phyloP scores from a whole-genome alignment of 2,888 invertebrate species.

The Epiblema foenella region DNA sequence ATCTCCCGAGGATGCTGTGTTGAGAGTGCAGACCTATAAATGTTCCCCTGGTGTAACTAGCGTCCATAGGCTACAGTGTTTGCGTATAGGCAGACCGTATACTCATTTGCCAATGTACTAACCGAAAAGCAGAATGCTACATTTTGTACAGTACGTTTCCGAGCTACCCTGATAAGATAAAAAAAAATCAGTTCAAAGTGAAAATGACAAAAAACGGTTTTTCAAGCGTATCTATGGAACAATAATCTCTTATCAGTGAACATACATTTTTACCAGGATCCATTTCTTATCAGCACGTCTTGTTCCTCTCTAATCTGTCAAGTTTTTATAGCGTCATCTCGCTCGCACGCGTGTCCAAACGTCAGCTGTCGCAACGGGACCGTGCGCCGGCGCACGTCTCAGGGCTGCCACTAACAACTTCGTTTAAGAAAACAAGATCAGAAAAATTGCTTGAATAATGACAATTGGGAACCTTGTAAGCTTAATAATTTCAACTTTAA shows the following conservation, averaged over 20 bases:
- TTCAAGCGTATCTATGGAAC: conserved; percentile 20
- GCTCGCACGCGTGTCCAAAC: conserved; percentile 59
- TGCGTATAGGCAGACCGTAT: neutral
- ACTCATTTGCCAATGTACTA: neutral
- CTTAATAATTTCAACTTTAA: too few relatives aligned
- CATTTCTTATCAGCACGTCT: conserved; percentile 51
- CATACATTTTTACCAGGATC: conserved; percentile 27
- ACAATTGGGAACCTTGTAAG: too few relatives aligned
- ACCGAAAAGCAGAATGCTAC: neutral
- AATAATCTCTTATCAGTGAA: conserved; percentile 23
- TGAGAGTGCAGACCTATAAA: neutral
- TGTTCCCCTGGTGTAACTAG: neutral
- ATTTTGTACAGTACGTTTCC: neutral
- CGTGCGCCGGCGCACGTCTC: conserved; percentile 58
- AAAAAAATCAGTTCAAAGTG: neutral
- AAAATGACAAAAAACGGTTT: conserved; percentile 2
- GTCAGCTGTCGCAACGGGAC: conserved; percentile 77
- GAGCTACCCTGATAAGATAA: neutral
- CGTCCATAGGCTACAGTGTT: neutral
- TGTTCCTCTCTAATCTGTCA: conserved; percentile 50
- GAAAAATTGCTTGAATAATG: too few relatives aligned
- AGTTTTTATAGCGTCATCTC: conserved; percentile 47
- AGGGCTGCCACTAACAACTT: conserved; percentile 54
- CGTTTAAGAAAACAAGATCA: neutral
- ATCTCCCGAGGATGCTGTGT: neutral